Base-by-base conservation (phyloP, 1,140 invertebrate genomes). In the Gonatopus flavifemur region DNA sequence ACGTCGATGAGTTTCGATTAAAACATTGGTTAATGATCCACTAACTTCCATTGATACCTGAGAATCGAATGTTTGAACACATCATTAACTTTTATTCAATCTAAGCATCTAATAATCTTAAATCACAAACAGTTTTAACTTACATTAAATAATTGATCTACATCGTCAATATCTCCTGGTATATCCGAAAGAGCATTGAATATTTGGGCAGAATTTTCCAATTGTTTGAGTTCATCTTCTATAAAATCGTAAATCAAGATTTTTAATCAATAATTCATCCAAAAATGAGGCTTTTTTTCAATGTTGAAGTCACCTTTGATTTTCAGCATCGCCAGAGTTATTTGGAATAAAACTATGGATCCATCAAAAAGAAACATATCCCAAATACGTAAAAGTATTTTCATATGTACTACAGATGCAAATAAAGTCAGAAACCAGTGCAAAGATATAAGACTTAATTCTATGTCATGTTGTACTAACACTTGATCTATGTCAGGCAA, bases 401-500 rank as follows among this genome's bases (percentile, higher is more conserved):
- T 96, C 85, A 96, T 95, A 64, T 97, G 93, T n/a, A 98, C 91
- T 49, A 98, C 94, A 69, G 94, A 97, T 3, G 96, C 93, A 80
- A 97, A 98, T n/a, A 98, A 74, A 2, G 96, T 98, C 22, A 99
- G 79, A 76, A 98, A 98, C 97, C 98, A 99, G 70, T 98, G 93
- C 53, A 98, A 80, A 10, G 93, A 96, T 64, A 99, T 98, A 19
- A 99, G 79, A 50, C 94, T 96, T 15, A 99, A 79, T 79, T 99
- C 95, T 66, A 94, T 94, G 64, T 98, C 95, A 76, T 98, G 94
- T 72, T 94, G 89, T 67, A 90, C 88, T 22, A 98, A 80, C 24
- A 92, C 86, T 58, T 90, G 83, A 74, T 97, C 91, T 49, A 98
- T 86, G 51, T 94, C 88, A 1, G 96, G 91, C 62, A 98, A 81